These are phyloP conservation scores for Ammodramus savannarum DNA, from an alignment of 2,113 vertebrate species.

Conservation along the genomic window DNA sequence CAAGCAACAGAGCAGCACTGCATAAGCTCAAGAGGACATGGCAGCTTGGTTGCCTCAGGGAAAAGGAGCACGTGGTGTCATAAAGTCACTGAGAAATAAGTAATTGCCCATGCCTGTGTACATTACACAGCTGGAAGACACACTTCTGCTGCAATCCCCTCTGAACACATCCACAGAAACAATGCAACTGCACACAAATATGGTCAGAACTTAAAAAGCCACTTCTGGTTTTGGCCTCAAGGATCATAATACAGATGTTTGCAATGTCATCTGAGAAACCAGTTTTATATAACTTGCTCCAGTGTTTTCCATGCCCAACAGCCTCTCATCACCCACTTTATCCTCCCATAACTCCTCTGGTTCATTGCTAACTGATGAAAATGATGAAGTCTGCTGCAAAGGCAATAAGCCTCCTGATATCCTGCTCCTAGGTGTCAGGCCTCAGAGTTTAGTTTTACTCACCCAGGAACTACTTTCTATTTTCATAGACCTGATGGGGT, in stretches of 20 bases:
- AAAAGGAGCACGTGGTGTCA: not conserved
- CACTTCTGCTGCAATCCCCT: not conserved
- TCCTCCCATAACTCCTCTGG: not conserved
- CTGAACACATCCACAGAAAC: not conserved
- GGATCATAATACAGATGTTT: not conserved
- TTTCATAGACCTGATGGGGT: not conserved
- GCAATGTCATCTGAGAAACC: not conserved
- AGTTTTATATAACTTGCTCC: not conserved
- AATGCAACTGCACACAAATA: not conserved
- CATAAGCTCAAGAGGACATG: not conserved
- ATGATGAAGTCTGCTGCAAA: not conserved
- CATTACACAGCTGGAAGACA: slow-evolving; percentile 48
- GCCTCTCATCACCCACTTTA: not conserved
- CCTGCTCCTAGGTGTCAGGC: not conserved
- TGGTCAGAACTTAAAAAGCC: not conserved
- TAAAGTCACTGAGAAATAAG: slow-evolving; percentile 33
- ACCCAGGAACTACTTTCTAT: not conserved
- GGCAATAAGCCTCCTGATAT: not conserved
- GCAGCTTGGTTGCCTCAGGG: slow-evolving; percentile 49
- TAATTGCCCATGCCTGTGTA: slow-evolving; percentile 27
- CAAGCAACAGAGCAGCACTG: not conserved
- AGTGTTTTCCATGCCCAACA: not conserved
- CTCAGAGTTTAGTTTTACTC: not conserved
- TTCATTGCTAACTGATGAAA: not conserved
- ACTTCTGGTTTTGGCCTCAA: not conserved